Conservation (phyloP, 2,888 invertebrate species). For the Drosophila mercatorum region DNA sequence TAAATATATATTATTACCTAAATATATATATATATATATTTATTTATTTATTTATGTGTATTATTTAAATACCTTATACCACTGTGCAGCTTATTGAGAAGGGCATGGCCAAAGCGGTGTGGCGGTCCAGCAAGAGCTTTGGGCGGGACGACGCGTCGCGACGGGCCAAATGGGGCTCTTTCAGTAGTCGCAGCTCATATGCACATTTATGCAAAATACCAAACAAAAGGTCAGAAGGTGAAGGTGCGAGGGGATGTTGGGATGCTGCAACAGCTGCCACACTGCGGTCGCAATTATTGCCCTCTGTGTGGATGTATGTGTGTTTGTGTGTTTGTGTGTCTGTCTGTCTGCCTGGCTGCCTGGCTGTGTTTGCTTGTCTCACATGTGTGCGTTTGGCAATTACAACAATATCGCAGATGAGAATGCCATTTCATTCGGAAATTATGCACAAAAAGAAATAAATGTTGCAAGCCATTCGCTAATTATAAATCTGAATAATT, state of each 20-base stretch:
- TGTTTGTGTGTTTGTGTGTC: conserved; percentile 2
- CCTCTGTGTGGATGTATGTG: background rate
- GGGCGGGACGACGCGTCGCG: conserved; percentile 3
- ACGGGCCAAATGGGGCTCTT: conserved; percentile 15
- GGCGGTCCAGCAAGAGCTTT: background rate
- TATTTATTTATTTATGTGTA: no score
- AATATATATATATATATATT: no score
- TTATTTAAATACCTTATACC: background rate
- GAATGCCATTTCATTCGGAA: conserved; percentile 6
- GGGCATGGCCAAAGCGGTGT: background rate
- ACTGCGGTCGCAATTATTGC: conserved; percentile 19
- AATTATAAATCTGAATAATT: conserved; percentile 17
- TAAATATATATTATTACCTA: no score
- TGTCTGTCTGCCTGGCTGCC: background rate
- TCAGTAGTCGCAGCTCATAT: conserved; percentile 33
- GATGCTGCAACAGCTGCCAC: background rate
- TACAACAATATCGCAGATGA: conserved; percentile 8
- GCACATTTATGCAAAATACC: conserved; percentile 44
- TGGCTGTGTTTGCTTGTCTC: conserved; percentile 7
- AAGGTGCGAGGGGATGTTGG: background rate
- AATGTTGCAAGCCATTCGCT: conserved; percentile 5
- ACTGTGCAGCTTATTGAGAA: conserved; percentile 38
- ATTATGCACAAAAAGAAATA: conserved; percentile 1
- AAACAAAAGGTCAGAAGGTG: conserved; percentile 23
- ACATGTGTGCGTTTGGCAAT: conserved; percentile 16